These are phyloP conservation scores for Setipinna tenuifilis DNA, from an alignment of 2,797 vertebrate genomes.

Conservation along the genomic window DNA sequence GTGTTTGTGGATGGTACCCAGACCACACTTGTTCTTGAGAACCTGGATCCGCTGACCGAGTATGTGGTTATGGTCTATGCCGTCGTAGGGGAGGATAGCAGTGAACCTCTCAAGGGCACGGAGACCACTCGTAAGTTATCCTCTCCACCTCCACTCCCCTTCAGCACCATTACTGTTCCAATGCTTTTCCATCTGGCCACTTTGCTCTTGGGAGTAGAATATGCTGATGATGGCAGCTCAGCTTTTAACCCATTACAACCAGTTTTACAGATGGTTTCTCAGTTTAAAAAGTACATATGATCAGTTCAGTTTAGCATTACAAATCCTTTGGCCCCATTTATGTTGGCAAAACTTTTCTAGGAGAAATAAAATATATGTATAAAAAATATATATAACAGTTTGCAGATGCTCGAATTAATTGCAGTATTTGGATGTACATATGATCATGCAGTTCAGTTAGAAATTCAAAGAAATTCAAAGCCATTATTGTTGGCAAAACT, in stretches of 20 bases:
- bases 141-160: not conserved
- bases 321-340: not conserved
- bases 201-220: not conserved
- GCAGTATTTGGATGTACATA: too few relatives aligned
- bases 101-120: conserved; percentile 86
- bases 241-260: not conserved
- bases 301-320: not conserved
- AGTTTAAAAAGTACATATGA: not conserved
- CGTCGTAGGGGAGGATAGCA: conserved; percentile 90
- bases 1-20: conserved; percentile 87
- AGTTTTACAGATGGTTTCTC: not conserved
- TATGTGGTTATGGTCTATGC: conserved; percentile 91
- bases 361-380: not conserved
- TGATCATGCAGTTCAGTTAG: too few relatives aligned
- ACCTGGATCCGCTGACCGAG: conserved; percentile 86
- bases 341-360: not conserved
- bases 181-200: not conserved
- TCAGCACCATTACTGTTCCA: not conserved
- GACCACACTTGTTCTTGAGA: conserved; percentile 84
- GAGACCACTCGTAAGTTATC: conserved; percentile 90
- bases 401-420: too few relatives aligned
- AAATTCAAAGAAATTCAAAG: too few relatives aligned
- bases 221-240: not conserved
- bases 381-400: too few relatives aligned
- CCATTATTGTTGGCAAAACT: not conserved